Conservation (phyloP, 2,113 vertebrate genomes). For the Monarcha castaneiventris region DNA sequence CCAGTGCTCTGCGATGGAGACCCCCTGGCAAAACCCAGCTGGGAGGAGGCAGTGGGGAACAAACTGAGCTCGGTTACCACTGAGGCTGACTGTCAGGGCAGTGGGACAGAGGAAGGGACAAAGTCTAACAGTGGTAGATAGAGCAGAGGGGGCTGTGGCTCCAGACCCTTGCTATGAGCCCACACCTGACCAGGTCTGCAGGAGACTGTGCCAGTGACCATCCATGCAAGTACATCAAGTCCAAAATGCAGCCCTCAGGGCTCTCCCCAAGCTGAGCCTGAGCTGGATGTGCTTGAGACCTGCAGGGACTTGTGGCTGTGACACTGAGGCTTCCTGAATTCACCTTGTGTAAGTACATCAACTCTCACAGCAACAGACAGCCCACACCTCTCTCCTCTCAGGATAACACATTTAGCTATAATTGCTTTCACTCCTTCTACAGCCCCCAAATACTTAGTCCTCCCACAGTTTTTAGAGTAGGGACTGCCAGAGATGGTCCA, state of each 20-base stretch:
- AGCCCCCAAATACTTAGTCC: neutral
- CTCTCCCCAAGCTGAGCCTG: neutral
- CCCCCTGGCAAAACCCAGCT: neutral
- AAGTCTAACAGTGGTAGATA: neutral
- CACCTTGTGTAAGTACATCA: neutral
- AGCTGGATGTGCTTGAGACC: neutral
- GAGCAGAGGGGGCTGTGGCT: neutral
- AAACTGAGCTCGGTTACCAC: neutral
- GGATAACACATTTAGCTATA: neutral
- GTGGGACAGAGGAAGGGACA: neutral
- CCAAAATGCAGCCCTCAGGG: neutral
- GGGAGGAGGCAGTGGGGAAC: neutral
- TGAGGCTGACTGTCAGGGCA: too few species aligned
- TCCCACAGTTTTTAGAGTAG: neutral
- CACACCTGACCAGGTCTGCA: neutral
- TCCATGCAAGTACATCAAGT: fast-evolving
- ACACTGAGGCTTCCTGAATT: neutral
- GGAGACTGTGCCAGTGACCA: neutral
- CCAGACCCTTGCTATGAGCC: neutral
- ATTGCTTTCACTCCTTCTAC: neutral
- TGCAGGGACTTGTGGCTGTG: neutral
- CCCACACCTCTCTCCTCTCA: neutral
- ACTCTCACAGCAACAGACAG: neutral
- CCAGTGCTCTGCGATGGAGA: neutral
- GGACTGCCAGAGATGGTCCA: neutral